Evolutionary conservation across 2,113 vertebrate genomes (phyloP), one percentile per base, ranked within the genome.

Genomic region (Osmerus mordax): DNA sequence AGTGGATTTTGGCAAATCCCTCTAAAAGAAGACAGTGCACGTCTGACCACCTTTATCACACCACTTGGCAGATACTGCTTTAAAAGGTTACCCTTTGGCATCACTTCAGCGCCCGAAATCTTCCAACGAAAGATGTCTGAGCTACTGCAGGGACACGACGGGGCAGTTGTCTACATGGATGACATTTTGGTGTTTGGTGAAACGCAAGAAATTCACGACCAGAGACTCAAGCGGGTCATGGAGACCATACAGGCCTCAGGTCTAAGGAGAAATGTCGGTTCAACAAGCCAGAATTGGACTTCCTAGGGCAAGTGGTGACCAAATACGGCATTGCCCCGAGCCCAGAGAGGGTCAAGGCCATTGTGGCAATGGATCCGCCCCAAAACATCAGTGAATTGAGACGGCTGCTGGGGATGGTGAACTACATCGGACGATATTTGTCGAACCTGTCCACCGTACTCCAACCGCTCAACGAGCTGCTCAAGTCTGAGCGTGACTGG

Each of bases 1-100:
- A 64, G 58, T 3, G 69, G 65, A 21, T 79, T 75, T 16, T 72
- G 73, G 69, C 69, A 79, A 32, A 72, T 70, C 14, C 74, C 70
- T 32, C 16, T 70, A 3, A 54, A 66, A 12, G 4, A 13, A 9
- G 70, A 21, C 21, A 21, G 21, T 18, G 19, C 29, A 21, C 21
- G 21, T 21, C 21, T 21, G 21, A 21, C 21, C 21, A 21, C 21
- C 21, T 21, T 21, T 21, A 21, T 21, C 21, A 21, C 21, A 21
- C 21, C 21, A 21, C 21, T 21, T 0, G 21, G 21, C 21, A 21
- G 21, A 25, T 69, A 64, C 32, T 29, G 19, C 14, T 32, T 25
- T 3, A 25, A 25, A 25, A 25, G 25, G 25, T 25, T 25, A 25
- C 25, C 25, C 25, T 69, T 69, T 25, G 52, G 75, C 2, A 72